Percentiles rank a stretch among this genome's conserved stretches.
These are phyloP conservation scores for Carassius gibelio DNA, from an alignment of 2,113 vertebrate genomes.

Conservation along the genomic window DNA sequence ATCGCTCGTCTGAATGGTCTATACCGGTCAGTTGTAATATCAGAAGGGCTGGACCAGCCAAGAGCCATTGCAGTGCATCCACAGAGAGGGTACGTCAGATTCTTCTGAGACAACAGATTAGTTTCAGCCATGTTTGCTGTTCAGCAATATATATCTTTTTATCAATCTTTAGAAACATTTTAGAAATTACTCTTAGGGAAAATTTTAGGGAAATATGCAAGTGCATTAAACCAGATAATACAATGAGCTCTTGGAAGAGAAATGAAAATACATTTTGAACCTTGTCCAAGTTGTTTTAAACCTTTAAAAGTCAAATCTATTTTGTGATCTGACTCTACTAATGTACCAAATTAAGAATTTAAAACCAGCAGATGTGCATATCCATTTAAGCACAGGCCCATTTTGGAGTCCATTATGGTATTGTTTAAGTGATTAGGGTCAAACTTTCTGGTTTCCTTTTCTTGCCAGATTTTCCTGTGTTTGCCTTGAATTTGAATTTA, in stretches of 20 bases:
- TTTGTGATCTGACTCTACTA: not conserved
- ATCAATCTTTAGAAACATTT: slow-evolving; percentile 2
- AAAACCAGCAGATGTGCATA: not conserved
- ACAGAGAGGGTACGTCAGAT: slow-evolving; percentile 78
- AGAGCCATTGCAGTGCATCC: slow-evolving; percentile 92
- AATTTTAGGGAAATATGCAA: slow-evolving; percentile 13
- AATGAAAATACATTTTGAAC: not conserved
- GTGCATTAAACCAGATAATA: slow-evolving; percentile 10
- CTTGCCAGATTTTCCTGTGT: not conserved
- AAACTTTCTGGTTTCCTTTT: not conserved
- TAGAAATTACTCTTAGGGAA: not conserved
- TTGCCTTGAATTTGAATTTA: slow-evolving; percentile 21
- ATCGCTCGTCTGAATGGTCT: slow-evolving; percentile 91
- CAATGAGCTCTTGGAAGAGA: slow-evolving; percentile 22
- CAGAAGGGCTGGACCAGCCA: slow-evolving; percentile 93
- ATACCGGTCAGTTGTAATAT: slow-evolving; percentile 93
- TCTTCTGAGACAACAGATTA: not conserved
- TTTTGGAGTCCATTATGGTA: not conserved
- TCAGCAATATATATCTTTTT: slow-evolving; percentile 19
- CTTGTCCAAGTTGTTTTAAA: not conserved
- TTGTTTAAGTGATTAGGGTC: slow-evolving; percentile 8
- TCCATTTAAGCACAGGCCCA: not conserved
- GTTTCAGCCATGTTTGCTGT: not conserved
- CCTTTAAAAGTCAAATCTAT: slow-evolving; percentile 20
- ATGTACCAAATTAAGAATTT: slow-evolving; percentile 17